Percentiles rank a stretch among this genome's conserved stretches.
Conservation (phyloP, 1,140 invertebrate species). For the Drosophila arizonae region DNA sequence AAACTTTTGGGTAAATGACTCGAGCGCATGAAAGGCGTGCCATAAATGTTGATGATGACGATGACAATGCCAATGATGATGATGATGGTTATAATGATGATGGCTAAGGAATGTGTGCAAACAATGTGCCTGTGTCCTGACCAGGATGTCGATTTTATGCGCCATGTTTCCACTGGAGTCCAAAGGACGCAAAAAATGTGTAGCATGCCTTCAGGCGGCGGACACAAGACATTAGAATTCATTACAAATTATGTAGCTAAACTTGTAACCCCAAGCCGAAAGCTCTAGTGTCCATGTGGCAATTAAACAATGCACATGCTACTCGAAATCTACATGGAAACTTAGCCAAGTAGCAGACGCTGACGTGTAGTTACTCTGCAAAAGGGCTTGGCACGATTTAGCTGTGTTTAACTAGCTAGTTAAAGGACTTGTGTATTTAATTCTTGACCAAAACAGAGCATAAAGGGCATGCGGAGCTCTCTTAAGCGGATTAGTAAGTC, state of each 20-base stretch:
- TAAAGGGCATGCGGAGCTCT: too few relatives aligned
- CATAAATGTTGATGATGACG: constrained; percentile 59
- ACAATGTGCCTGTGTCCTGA: constrained; percentile 48
- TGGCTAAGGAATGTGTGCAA: constrained; percentile 49
- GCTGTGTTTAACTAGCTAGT: background rate
- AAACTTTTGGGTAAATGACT: constrained; percentile 68
- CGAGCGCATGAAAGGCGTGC: constrained; percentile 64
- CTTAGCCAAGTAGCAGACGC: background rate
- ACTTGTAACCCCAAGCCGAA: constrained; percentile 56
- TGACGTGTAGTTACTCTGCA: constrained; percentile 32
- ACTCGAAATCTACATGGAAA: constrained; percentile 16
- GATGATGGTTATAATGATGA: constrained; percentile 3
- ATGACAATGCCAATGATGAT: constrained; percentile 14
- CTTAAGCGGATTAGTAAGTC: constrained; percentile 5
- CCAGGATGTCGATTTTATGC: constrained; percentile 55
- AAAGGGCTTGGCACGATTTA: background rate
- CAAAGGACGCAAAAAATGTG: constrained; percentile 53
- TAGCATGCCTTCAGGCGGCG: constrained; percentile 55
- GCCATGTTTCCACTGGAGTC: constrained; percentile 15
- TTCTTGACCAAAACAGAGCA: background rate
- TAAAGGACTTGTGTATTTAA: background rate
- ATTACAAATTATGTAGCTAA: constrained; percentile 68
- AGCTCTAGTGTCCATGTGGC: constrained; percentile 51
- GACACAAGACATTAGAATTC: constrained; percentile 67
- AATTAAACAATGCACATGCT: constrained; percentile 67